These are phyloP conservation scores for Epinotia demarniana DNA, from an alignment of 2,888 invertebrate species.

Conservation along the genomic window DNA sequence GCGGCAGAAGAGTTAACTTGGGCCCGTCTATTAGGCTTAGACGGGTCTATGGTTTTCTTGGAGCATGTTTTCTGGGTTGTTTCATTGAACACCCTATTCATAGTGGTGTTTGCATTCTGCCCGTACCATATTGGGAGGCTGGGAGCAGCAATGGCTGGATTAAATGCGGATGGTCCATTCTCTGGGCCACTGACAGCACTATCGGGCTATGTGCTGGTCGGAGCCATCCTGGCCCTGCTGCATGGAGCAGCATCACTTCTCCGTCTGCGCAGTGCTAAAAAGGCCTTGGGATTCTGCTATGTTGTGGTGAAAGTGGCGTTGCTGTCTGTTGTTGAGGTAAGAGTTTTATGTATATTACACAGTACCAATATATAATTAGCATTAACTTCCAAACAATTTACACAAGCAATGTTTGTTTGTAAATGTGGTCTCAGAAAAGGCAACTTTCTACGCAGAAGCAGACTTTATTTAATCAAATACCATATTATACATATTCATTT, in stretches of 20 bases:
- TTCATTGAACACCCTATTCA: constrained; percentile 97
- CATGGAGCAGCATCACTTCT: constrained; percentile 93
- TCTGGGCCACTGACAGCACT: constrained; percentile 96
- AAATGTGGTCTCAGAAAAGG: too few species aligned
- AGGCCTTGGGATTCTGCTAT: constrained; percentile 96
- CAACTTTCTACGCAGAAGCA: too few species aligned
- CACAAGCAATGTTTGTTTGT: too few species aligned
- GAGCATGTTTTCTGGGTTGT: constrained; percentile 99
- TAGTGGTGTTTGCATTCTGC: constrained; percentile 98
- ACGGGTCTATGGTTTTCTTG: constrained; percentile 98
- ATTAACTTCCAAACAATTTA: too few species aligned
- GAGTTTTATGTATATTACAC: constrained; percentile 57
- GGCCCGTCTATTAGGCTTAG: constrained; percentile 97
- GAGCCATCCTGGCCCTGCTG: constrained; percentile 91
- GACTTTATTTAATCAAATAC: too few species aligned
- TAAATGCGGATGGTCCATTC: constrained; percentile 89
- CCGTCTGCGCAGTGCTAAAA: constrained; percentile 91
- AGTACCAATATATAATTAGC: neutral
- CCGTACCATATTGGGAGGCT: constrained; percentile 98
- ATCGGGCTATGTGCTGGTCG: constrained; percentile 96
- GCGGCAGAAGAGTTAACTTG: constrained; percentile 99
- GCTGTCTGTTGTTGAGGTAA: constrained; percentile 97
- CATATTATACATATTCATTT: too few species aligned
- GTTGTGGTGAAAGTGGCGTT: constrained; percentile 96
- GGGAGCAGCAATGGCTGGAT: constrained; percentile 87